Evolutionary conservation across 37 sponge, comb jelly and placozoan species (phyloP).

Genomic region (Beroe forskalii): DNA sequence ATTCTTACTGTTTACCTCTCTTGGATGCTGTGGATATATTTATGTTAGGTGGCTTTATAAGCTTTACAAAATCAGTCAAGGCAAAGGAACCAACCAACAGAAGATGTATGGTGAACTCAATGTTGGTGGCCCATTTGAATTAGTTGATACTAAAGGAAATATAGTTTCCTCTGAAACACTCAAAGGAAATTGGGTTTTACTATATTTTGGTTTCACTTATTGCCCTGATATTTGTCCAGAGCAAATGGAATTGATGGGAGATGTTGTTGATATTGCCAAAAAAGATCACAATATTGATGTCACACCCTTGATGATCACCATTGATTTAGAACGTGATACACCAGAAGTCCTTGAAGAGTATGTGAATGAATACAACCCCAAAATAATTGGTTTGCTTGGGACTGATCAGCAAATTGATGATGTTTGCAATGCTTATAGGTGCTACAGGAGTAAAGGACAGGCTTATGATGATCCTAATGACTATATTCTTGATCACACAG

Average conservation of each 20-base stretch:
- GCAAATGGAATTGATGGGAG: conserved; percentile 41
- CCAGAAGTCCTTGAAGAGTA: conserved; percentile 25
- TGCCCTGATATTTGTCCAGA: conserved; percentile 54
- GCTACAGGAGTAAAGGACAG: conserved; percentile 51
- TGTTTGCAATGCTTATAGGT: conserved; percentile 25
- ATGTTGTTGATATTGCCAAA: not conserved
- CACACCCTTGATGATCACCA: conserved; percentile 13
- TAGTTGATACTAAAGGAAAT: conserved; percentile 54
- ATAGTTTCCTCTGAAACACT: conserved; percentile 13
- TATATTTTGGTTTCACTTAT: conserved; percentile 34
- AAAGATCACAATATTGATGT: conserved; percentile 14
- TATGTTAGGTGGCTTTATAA: not conserved
- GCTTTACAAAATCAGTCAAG: not conserved
- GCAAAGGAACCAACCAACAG: not conserved
- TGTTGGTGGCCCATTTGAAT: conserved; percentile 91
- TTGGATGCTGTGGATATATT: not conserved
- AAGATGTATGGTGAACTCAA: conserved; percentile 76
- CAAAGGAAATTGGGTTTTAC: conserved; percentile 39
- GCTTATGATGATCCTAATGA: conserved; percentile 47
- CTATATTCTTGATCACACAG: conserved; percentile 48
- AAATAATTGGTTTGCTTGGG: not conserved
- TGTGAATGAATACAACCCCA: not conserved
- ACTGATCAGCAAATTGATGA: conserved; percentile 11
- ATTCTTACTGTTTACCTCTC: not conserved
- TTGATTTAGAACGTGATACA: conserved; percentile 27